Percentiles rank a stretch among this genome's conserved stretches.
These are phyloP conservation scores for Anableps anableps DNA, from an alignment of 2,797 vertebrate species.

Conservation along the genomic window DNA sequence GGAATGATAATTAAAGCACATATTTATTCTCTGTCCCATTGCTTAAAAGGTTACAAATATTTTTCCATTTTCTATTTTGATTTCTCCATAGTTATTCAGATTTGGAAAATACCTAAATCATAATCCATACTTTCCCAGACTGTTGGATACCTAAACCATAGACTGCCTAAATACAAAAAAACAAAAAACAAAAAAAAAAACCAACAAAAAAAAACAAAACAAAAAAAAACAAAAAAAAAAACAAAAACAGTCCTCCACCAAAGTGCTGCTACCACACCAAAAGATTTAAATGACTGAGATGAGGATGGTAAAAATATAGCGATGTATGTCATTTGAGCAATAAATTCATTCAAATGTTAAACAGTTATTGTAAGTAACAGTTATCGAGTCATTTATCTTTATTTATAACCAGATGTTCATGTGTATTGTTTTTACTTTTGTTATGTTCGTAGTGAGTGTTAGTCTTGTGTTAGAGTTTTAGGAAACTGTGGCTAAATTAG, in stretches of 20 bases:
- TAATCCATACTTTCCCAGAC: neutral
- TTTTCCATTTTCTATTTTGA: neutral
- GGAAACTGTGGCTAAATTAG: neutral
- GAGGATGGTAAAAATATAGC: neutral
- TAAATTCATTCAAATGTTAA: neutral
- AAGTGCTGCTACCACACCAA: neutral
- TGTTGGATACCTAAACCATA: neutral
- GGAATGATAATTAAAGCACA: neutral
- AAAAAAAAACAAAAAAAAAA: neutral
- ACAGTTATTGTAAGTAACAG: neutral
- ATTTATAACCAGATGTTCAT: neutral
- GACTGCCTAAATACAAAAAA: neutral
- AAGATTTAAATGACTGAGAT: too few relatives aligned
- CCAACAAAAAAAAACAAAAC: neutral
- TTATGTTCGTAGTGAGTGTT: neutral
- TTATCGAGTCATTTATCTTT: neutral
- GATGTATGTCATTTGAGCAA: neutral
- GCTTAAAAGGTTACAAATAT: neutral
- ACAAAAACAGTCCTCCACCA: too few relatives aligned
- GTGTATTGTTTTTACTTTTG: too few relatives aligned
- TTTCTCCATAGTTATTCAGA: neutral
- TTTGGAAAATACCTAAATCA: neutral
- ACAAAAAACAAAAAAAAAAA: neutral
- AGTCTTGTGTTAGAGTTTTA: neutral
- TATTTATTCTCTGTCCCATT: neutral